Evolutionary conservation across 2,797 vertebrate genomes (phyloP).

Genomic region (Rhynchonycteris naso): DNA sequence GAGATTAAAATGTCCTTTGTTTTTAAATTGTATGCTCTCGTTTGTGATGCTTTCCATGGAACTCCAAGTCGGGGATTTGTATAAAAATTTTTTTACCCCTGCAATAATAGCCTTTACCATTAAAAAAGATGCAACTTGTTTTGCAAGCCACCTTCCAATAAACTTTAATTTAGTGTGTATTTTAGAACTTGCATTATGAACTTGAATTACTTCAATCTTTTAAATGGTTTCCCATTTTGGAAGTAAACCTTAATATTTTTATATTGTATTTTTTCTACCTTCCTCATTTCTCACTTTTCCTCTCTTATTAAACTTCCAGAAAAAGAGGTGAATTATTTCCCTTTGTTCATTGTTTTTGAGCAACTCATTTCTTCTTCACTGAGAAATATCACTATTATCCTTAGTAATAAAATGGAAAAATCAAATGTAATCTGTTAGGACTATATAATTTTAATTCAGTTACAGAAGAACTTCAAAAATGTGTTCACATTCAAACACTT

Average conservation of each 20-base stretch:
- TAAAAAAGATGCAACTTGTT: slow-evolving; percentile 6
- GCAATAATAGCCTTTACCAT: background rate
- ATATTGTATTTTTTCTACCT: background rate
- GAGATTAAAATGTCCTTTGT: background rate
- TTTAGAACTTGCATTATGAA: background rate
- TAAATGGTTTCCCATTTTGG: slow-evolving; percentile 18
- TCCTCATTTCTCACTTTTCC: background rate
- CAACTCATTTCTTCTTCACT: background rate
- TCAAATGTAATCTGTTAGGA: background rate
- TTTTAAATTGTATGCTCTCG: background rate
- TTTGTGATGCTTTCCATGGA: slow-evolving; percentile 4
- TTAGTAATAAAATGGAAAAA: background rate
- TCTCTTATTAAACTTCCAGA: background rate
- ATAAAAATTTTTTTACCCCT: background rate
- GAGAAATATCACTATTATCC: background rate
- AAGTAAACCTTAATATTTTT: background rate
- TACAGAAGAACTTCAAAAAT: background rate
- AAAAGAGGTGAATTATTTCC: background rate
- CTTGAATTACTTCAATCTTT: slow-evolving; percentile 18
- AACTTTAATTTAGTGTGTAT: background rate
- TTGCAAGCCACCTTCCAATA: background rate
- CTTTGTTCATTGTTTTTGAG: background rate
- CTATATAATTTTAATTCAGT: slow-evolving; percentile 26
- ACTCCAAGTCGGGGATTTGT: background rate
- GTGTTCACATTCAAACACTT: background rate